These are phyloP conservation scores for Synanthedon myopaeformis DNA, from an alignment of 2,888 invertebrate species.

Conservation along the genomic window DNA sequence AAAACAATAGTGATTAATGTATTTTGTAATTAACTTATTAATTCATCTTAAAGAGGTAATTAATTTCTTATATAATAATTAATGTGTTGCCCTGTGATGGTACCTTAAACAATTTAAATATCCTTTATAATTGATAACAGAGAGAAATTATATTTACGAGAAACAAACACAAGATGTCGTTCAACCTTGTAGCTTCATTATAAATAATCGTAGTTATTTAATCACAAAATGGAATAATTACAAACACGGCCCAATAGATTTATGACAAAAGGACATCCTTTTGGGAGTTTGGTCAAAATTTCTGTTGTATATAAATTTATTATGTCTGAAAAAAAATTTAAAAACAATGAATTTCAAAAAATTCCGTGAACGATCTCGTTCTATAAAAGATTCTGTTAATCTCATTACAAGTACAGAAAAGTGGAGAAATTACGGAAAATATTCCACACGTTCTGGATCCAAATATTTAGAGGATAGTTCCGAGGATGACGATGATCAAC, in stretches of 20 bases:
- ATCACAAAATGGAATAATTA: too few relatives aligned
- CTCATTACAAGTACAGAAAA: slow-evolving; percentile 34
- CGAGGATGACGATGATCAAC: slow-evolving; percentile 33
- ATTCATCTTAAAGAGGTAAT: too few relatives aligned
- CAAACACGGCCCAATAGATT: slow-evolving; percentile 32
- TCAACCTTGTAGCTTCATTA: too few relatives aligned
- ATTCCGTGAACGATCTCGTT: slow-evolving; percentile 28
- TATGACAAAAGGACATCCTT: slow-evolving; percentile 7
- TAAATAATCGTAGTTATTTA: too few relatives aligned
- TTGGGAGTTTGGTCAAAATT: slow-evolving; percentile 24
- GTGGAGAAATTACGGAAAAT: slow-evolving; percentile 36
- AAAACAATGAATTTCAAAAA: slow-evolving; percentile 43
- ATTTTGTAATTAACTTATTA: too few relatives aligned
- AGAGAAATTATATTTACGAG: too few relatives aligned
- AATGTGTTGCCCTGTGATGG: too few relatives aligned
- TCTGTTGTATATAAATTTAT: slow-evolving; percentile 6
- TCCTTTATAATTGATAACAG: too few relatives aligned
- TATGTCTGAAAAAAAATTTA: slow-evolving; percentile 1
- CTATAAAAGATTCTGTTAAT: slow-evolving; percentile 28
- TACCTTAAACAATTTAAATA: too few relatives aligned
- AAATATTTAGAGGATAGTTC: slow-evolving; percentile 26
- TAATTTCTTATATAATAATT: too few relatives aligned
- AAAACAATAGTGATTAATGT: too few relatives aligned
- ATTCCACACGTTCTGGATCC: slow-evolving; percentile 23
- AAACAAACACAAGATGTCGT: too few relatives aligned